A percentile compares a stretch with the other conserved stretches of the same genome.
phyloP scores from a whole-genome alignment of 2,113 vertebrate genomes.

The Catharus fuscescens region DNA sequence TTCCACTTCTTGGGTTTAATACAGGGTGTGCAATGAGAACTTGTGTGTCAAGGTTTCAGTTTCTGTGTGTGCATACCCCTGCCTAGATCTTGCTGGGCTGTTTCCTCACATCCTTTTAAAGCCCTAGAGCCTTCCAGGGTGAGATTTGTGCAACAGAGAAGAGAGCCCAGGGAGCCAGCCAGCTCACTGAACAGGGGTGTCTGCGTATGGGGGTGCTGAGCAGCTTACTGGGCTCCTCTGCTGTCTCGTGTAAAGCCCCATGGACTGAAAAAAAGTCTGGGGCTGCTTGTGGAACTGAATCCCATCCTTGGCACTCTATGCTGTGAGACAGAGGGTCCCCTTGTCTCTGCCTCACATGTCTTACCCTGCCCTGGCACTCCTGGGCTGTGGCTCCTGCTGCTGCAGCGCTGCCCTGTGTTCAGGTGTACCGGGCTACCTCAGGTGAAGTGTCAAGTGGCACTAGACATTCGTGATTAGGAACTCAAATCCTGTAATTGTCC shows the following conservation, averaged over 20 bases:
- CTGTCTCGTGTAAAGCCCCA: not conserved
- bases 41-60: not conserved
- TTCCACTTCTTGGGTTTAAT: not conserved
- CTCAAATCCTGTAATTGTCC: not conserved
- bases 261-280: not conserved
- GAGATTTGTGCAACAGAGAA: not conserved
- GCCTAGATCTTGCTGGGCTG: not conserved
- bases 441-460: not conserved
- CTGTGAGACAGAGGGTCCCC: not conserved
- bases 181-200: not conserved
- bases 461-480: not conserved
- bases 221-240: not conserved
- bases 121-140: not conserved
- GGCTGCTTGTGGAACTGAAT: not conserved
- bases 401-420: not conserved
- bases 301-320: fast-evolving
- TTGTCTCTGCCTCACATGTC: fast-evolving
- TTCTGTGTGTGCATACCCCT: not conserved
- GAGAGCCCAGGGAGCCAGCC: not conserved
- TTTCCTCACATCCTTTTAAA: not conserved
- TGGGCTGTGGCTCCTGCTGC: not conserved
- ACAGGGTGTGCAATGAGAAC: not conserved
- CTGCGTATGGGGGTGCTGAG: not conserved
- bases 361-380: not conserved
- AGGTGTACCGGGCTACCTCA: not conserved